Evolutionary conservation across 2,797 vertebrate genomes (phyloP).

Genomic region (Sciaenops ocellatus): DNA sequence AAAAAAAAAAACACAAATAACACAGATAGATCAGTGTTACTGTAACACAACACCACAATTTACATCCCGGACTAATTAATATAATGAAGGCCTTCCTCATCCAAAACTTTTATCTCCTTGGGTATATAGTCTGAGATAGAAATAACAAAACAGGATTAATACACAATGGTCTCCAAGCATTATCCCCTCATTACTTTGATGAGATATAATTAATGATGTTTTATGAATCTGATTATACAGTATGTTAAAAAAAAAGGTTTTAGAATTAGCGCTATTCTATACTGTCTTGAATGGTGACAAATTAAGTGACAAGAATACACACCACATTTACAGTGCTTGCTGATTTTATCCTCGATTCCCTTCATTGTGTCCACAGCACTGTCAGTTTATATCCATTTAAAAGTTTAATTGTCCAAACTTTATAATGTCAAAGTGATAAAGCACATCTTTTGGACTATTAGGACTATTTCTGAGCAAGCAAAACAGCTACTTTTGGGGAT

Average conservation of each 20-base stretch:
- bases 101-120: constrained; percentile 50
- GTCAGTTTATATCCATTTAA: not conserved
- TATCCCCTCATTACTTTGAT: constrained; percentile 30
- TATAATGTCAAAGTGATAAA: constrained; percentile 71
- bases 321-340: not conserved
- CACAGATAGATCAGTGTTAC: constrained; percentile 74
- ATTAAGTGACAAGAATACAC: not conserved
- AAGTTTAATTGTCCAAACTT: constrained; percentile 41
- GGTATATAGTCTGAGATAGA: constrained; percentile 23
- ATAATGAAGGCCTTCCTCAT: constrained; percentile 53
- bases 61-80: constrained; percentile 71
- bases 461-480: constrained; percentile 35
- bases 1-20: constrained; percentile 33
- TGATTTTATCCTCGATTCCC: not conserved
- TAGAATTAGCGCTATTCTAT: not conserved
- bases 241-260: not conserved
- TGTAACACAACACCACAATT: constrained; percentile 64
- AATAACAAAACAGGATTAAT: constrained; percentile 50
- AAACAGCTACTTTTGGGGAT: constrained; percentile 52
- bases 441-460: constrained; percentile 36
- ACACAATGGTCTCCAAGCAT: constrained; percentile 11
- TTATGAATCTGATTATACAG: constrained; percentile 16
- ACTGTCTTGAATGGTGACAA: not conserved
- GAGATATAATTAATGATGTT: constrained; percentile 26
- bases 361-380: not conserved